These are phyloP conservation scores for Pocillopora meandrina DNA, from an alignment of 92 coral and sea anemone species.

Conservation along the genomic window DNA sequence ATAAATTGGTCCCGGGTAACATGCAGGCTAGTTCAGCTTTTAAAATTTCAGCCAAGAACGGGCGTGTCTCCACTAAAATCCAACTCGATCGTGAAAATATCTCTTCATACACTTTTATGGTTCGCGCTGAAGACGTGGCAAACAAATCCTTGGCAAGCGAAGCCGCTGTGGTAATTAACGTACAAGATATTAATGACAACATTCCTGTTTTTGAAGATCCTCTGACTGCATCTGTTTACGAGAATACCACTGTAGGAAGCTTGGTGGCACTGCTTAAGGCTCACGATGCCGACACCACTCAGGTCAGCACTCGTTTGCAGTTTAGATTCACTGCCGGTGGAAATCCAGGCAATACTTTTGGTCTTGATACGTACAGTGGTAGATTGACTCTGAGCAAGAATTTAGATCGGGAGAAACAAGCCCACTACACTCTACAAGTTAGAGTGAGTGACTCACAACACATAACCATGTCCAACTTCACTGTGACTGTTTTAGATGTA, in stretches of 20 bases:
- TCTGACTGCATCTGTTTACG: slow-evolving; percentile 64
- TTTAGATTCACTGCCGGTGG: slow-evolving; percentile 57
- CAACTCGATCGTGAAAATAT: slow-evolving; percentile 80
- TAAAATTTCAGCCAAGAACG: slow-evolving; percentile 62
- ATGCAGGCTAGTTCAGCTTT: slow-evolving; percentile 58
- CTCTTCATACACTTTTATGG: slow-evolving; percentile 62
- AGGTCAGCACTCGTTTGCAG: slow-evolving; percentile 45
- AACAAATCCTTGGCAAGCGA: slow-evolving; percentile 70
- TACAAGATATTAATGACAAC: slow-evolving; percentile 86
- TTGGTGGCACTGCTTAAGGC: slow-evolving; percentile 67
- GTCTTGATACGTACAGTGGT: slow-evolving; percentile 65
- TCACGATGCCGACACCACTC: slow-evolving; percentile 65
- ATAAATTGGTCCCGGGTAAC: slow-evolving; percentile 50
- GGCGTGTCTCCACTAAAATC: slow-evolving; percentile 71
- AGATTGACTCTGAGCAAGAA: slow-evolving; percentile 55
- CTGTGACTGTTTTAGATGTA: slow-evolving; percentile 70
- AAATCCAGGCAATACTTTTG: slow-evolving; percentile 63
- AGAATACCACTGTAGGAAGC: slow-evolving; percentile 67
- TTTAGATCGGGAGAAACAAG: slow-evolving; percentile 75
- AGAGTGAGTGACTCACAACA: slow-evolving; percentile 75
- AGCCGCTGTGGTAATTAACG: slow-evolving; percentile 68
- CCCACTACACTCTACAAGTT: slow-evolving; percentile 58
- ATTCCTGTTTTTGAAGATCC: slow-evolving; percentile 74
- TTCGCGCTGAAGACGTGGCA: slow-evolving; percentile 78
- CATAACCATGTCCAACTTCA: slow-evolving; percentile 52